Conservation (phyloP, 1,140 invertebrate species). For the Drosophila varians region DNA sequence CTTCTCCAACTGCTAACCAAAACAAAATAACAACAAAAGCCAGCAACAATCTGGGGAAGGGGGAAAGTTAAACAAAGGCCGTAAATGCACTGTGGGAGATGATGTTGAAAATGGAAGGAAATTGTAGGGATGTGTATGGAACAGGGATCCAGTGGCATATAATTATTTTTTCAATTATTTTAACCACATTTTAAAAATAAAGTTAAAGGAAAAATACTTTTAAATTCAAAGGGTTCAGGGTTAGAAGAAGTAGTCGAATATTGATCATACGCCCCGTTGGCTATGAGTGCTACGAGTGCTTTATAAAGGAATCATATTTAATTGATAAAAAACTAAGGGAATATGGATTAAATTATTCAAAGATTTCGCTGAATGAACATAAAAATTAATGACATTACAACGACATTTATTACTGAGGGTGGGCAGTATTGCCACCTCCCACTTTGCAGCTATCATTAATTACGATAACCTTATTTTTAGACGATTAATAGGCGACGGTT, state of each 20-base stretch:
- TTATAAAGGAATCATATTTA: too few relatives aligned
- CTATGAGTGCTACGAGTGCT: too few relatives aligned
- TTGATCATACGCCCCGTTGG: neutral
- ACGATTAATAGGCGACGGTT: neutral
- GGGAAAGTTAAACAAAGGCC: conserved; percentile 70
- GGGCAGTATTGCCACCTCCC: neutral
- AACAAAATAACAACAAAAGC: conserved; percentile 49
- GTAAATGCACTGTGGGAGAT: conserved; percentile 54
- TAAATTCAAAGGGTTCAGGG: too few relatives aligned
- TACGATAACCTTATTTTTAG: conserved; percentile 1
- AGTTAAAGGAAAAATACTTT: neutral
- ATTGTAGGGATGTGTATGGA: neutral
- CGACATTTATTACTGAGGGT: neutral
- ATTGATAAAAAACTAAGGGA: too few relatives aligned
- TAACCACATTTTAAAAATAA: neutral
- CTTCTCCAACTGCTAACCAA: conserved; percentile 44
- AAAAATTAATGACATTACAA: neutral
- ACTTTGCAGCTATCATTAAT: neutral
- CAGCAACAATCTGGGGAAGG: conserved; percentile 43
- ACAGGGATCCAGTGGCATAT: neutral
- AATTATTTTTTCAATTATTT: too few relatives aligned
- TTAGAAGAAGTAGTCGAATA: too few relatives aligned
- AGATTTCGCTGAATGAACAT: too few relatives aligned
- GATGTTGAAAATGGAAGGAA: neutral
- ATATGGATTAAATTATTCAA: too few relatives aligned